phyloP scores from a whole-genome alignment of 92 coral and sea anemone species.

The Phenganax marumi region DNA sequence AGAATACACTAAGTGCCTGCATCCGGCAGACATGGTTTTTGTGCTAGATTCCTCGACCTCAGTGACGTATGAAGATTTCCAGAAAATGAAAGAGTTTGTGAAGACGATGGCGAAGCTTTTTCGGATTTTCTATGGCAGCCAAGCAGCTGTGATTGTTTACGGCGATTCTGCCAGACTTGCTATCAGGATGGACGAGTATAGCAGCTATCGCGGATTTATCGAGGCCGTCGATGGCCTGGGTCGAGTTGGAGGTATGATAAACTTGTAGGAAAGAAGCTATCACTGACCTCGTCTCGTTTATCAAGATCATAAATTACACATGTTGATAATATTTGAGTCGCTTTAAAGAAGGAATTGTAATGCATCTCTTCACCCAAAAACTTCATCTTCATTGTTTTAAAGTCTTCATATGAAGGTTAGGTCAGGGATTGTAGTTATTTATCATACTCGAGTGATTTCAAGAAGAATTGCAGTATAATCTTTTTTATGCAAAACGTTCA shows the following conservation, averaged over 20 bases:
- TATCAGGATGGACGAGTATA: constrained; percentile 19
- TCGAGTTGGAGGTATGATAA: constrained; percentile 29
- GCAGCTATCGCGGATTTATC: constrained; percentile 25
- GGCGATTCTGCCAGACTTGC: constrained; percentile 10
- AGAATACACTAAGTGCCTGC: constrained; percentile 14
- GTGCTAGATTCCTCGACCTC: constrained; percentile 18
- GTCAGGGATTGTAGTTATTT: too few species aligned
- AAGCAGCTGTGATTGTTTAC: constrained; percentile 3
- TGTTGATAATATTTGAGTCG: too few species aligned
- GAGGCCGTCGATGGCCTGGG: constrained; percentile 25
- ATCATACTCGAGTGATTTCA: too few species aligned
- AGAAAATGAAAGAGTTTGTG: constrained; percentile 4
- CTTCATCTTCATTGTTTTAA: too few species aligned
- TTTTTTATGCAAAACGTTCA: too few species aligned
- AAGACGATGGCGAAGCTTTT: constrained; percentile 29
- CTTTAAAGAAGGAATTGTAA: too few species aligned
- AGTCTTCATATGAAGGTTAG: too few species aligned
- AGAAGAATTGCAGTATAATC: too few species aligned
- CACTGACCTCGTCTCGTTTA: neutral
- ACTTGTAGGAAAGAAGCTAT: neutral
- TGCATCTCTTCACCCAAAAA: too few species aligned
- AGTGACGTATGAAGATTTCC: constrained; percentile 18
- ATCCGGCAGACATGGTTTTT: constrained; percentile 34
- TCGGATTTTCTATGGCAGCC: constrained; percentile 23
- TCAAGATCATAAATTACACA: too few species aligned